These are phyloP conservation scores for Metopia argyrocephala DNA, from an alignment of 2,888 invertebrate species.

Conservation along the genomic window DNA sequence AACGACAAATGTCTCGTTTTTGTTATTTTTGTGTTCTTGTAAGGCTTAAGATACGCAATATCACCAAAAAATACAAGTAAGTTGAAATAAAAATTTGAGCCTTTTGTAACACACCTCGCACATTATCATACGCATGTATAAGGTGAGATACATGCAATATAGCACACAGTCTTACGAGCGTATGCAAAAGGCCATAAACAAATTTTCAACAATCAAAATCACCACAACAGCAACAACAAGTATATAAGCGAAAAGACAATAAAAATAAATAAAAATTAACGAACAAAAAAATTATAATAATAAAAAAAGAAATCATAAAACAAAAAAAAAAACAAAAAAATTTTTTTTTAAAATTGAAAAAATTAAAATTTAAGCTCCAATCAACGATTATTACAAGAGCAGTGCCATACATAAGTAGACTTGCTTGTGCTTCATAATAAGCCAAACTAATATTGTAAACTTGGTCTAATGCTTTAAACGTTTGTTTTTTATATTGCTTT, in stretches of 20 bases:
- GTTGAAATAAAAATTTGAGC: too few species aligned
- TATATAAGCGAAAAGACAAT: too few species aligned
- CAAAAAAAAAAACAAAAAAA: conserved; percentile 9
- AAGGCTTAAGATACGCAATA: too few species aligned
- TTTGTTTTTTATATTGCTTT: background rate
- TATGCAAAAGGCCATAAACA: conserved; percentile 47
- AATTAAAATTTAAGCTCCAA: background rate
- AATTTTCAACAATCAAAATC: conserved; percentile 40
- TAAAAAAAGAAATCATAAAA: background rate
- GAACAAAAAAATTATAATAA: conserved; percentile 1
- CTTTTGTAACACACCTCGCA: too few species aligned
- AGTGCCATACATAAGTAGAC: background rate
- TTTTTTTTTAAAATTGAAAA: background rate
- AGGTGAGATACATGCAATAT: background rate
- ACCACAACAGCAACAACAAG: conserved; percentile 15
- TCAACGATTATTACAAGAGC: background rate
- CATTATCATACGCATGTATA: background rate
- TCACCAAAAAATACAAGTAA: too few species aligned
- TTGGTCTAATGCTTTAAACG: conserved; percentile 10
- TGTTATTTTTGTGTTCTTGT: too few species aligned
- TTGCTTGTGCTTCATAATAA: background rate
- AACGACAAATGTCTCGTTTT: too few species aligned
- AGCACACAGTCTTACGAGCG: too few species aligned
- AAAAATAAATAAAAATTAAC: conserved; percentile 28
- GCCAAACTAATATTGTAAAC: conserved; percentile 2